Evolutionary conservation across 1,140 invertebrate genomes (phyloP).

Genomic region (Caenorhabditis brenneri): DNA sequence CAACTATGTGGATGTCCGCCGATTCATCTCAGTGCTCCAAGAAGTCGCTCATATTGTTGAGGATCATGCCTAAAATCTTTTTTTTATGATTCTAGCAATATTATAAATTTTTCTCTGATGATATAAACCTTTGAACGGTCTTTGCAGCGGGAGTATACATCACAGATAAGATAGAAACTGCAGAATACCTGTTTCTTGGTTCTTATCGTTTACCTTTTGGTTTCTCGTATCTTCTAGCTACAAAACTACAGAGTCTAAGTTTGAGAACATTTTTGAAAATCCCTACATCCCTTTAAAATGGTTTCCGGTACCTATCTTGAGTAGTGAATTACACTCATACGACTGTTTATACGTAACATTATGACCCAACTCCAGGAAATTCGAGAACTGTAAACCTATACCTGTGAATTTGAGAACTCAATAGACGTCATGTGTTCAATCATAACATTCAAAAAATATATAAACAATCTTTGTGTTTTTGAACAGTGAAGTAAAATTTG

Average conservation of each 20-base stretch:
- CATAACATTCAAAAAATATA: background rate
- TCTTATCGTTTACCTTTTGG: no score
- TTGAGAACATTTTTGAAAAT: no score
- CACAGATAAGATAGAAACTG: background rate
- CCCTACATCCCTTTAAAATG: no score
- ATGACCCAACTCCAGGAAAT: no score
- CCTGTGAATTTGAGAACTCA: background rate
- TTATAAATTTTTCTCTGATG: background rate
- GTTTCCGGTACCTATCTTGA: no score
- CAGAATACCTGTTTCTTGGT: no score
- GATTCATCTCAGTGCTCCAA: constrained; percentile 62
- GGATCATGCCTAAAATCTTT: background rate
- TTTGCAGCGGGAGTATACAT: background rate
- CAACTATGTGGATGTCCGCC: constrained; percentile 74
- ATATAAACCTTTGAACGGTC: background rate
- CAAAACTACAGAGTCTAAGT: no score
- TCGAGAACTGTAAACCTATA: background rate
- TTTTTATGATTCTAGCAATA: background rate
- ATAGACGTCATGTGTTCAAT: no score
- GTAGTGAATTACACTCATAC: no score
- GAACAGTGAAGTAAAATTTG: background rate
- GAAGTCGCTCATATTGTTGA: constrained; percentile 32
- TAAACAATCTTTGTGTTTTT: background rate
- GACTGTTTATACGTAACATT: no score
- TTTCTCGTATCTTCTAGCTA: no score